Conservation (phyloP, 2,888 invertebrate genomes). For the Folsomia candida region DNA sequence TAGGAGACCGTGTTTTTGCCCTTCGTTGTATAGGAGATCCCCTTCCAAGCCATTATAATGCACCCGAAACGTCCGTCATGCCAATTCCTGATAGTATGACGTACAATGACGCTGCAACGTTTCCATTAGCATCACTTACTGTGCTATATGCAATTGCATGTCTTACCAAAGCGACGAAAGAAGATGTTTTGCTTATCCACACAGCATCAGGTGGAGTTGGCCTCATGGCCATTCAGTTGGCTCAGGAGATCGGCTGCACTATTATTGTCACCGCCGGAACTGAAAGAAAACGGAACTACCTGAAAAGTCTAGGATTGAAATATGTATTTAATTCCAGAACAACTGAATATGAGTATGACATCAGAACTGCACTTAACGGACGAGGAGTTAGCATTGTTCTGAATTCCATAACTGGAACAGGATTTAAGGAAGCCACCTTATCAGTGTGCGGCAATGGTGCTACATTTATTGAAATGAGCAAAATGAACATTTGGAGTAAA, state of each 20-base stretch:
- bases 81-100: conserved; percentile 13
- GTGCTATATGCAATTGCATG: conserved; percentile 22
- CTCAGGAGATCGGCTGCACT: conserved; percentile 4
- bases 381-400: neutral
- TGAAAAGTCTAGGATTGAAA: neutral
- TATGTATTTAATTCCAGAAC: too few species aligned
- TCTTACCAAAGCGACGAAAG: conserved; percentile 9
- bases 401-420: conserved; percentile 6
- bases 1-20: conserved; percentile 3
- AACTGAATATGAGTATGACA: neutral
- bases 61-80: neutral
- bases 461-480: too few species aligned
- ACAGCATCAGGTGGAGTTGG: conserved; percentile 24
- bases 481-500: too few species aligned
- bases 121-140: conserved; percentile 18
- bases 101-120: conserved; percentile 11
- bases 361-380: neutral
- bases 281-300: conserved; percentile 16
- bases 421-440: conserved; percentile 13
- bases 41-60: neutral
- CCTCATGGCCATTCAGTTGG: conserved; percentile 20
- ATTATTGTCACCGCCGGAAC: conserved; percentile 29
- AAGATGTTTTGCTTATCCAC: too few species aligned
- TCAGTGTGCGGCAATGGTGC: too few species aligned
- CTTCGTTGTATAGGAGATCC: neutral